phyloP scores from a whole-genome alignment of 2,888 invertebrate species.

The Hyposoter dolosus region DNA sequence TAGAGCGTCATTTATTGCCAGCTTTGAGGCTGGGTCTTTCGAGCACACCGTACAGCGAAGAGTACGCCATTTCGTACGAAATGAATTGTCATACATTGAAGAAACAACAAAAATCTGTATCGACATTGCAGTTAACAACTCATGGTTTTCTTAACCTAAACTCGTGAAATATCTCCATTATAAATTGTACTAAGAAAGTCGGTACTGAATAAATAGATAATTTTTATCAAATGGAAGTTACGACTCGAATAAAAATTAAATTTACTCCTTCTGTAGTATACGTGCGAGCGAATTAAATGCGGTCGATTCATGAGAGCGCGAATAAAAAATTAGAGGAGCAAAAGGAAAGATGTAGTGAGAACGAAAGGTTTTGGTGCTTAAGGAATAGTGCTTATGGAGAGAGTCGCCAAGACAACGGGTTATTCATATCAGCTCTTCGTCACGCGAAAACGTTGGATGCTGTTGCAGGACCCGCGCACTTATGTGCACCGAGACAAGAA shows the following conservation, averaged over 20 bases:
- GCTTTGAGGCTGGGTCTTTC: constrained; percentile 36
- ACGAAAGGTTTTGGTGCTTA: constrained; percentile 43
- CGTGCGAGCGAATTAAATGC: neutral
- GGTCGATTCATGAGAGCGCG: neutral
- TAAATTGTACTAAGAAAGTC: constrained; percentile 6
- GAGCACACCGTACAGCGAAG: constrained; percentile 37
- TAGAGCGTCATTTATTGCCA: constrained; percentile 49
- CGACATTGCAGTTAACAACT: constrained; percentile 30
- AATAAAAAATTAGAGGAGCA: constrained; percentile 2
- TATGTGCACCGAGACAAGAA: constrained; percentile 70
- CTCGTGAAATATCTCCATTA: constrained; percentile 66
- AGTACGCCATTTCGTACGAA: constrained; percentile 22
- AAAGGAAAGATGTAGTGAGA: neutral
- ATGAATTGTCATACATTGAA: constrained; percentile 27
- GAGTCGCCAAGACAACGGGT: constrained; percentile 53
- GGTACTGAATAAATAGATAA: constrained; percentile 13
- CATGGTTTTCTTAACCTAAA: constrained; percentile 28
- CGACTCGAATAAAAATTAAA: constrained; percentile 12
- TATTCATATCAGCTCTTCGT: constrained; percentile 45
- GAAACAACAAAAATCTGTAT: constrained; percentile 12
- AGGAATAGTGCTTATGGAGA: neutral
- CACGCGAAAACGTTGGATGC: constrained; percentile 46
- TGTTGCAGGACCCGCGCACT: neutral
- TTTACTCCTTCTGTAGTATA: neutral
- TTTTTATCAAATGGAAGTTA: constrained; percentile 10